phyloP scores from a whole-genome alignment of 2,797 vertebrate genomes.

The Channallabes apus region DNA sequence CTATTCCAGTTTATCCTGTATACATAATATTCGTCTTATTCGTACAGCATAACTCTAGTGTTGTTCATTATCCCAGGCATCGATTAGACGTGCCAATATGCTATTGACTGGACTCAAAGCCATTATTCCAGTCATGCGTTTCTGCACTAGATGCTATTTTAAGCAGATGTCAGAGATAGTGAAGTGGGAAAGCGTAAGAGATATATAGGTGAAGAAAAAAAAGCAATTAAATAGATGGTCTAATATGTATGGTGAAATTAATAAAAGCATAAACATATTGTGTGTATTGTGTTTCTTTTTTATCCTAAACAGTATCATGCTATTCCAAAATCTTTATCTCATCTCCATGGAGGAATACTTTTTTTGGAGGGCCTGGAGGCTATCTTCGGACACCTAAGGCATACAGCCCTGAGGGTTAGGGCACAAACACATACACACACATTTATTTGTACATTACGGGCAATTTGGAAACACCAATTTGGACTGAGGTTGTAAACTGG shows the following conservation, averaged over 20 bases:
- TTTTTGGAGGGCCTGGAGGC: no score
- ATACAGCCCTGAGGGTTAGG: no score
- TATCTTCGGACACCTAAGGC: no score
- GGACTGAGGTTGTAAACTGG: no score
- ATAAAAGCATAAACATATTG: neutral
- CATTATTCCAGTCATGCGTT: slow-evolving; percentile 71
- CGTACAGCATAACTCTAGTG: slow-evolving; percentile 12
- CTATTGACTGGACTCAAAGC: slow-evolving; percentile 71
- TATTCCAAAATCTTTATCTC: neutral
- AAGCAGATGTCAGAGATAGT: slow-evolving; percentile 21
- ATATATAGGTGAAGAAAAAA: neutral
- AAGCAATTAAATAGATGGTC: neutral
- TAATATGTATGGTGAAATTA: neutral
- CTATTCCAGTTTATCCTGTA: no score
- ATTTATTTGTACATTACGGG: no score
- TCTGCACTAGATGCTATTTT: slow-evolving; percentile 58
- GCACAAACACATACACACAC: no score
- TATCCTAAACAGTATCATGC: neutral
- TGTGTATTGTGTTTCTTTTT: neutral
- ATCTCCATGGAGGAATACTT: no score
- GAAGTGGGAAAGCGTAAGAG: neutral
- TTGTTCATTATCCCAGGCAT: slow-evolving; percentile 60
- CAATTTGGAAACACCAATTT: no score
- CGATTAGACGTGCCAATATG: slow-evolving; percentile 65
- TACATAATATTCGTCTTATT: neutral